Evolutionary conservation across 2,888 invertebrate genomes (phyloP).

Genomic region (Tenthredo amoena): DNA sequence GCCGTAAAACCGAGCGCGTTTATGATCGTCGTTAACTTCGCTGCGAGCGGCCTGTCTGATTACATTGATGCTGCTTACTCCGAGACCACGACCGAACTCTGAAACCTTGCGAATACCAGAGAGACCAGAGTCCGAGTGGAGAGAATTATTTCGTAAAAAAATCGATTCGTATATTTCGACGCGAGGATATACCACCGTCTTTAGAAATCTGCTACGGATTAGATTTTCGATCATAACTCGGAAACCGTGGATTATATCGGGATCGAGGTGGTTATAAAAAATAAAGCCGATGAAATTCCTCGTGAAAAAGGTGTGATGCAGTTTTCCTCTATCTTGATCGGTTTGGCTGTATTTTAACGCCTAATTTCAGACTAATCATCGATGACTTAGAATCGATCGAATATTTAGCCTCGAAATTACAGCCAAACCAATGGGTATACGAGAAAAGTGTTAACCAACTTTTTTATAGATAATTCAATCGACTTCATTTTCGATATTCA

Average conservation of each 20-base stretch:
- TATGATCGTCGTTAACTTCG: conserved; percentile 71
- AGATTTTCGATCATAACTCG: neutral
- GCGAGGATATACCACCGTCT: no score
- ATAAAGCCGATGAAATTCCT: neutral
- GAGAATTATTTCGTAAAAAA: neutral
- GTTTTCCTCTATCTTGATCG: neutral
- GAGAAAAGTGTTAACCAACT: no score
- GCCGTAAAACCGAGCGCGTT: conserved; percentile 72
- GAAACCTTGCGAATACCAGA: neutral
- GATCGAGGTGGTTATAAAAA: neutral
- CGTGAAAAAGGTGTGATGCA: neutral
- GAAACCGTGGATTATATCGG: neutral
- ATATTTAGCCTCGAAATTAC: no score
- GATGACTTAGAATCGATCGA: no score
- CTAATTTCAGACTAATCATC: no score
- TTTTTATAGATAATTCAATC: no score
- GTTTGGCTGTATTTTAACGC: neutral
- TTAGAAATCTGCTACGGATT: neutral
- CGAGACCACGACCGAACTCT: neutral
- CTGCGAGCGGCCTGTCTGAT: conserved; percentile 72
- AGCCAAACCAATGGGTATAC: no score
- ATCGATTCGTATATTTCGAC: neutral
- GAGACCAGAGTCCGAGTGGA: neutral
- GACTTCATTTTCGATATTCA: no score
- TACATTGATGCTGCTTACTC: conserved; percentile 70